A percentile compares a stretch with the other conserved stretches of the same genome.
Evolutionary conservation across 2,113 vertebrate species (phyloP).

Genomic region (Catharus fuscescens): DNA sequence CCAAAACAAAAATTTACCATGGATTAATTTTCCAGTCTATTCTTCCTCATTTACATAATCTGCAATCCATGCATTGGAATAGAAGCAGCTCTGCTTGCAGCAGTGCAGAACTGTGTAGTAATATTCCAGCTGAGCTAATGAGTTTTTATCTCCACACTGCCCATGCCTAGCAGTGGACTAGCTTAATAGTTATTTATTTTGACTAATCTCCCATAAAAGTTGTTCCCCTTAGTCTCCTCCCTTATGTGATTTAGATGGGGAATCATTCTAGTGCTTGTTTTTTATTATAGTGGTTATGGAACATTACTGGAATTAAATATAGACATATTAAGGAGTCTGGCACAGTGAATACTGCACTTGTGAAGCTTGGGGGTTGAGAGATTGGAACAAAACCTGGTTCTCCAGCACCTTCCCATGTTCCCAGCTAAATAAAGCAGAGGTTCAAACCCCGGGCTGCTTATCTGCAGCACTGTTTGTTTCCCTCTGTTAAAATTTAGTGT

Average conservation of each 20-base stretch:
- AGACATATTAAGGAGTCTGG: constrained; percentile 62
- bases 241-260: constrained; percentile 51
- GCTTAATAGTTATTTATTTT: constrained; percentile 60
- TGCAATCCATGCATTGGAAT: neutral
- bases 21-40: neutral
- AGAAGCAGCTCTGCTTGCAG: neutral
- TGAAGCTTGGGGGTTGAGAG: constrained; percentile 61
- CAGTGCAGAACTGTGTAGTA: neutral
- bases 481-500: constrained; percentile 20
- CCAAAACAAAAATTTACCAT: neutral
- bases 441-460: neutral
- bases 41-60: constrained; percentile 29
- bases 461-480: constrained; percentile 32
- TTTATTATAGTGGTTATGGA: constrained; percentile 60
- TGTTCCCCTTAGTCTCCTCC: constrained; percentile 10
- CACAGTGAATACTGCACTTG: constrained; percentile 60
- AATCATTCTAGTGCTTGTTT: constrained; percentile 40
- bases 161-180: constrained; percentile 22
- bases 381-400: constrained; percentile 49
- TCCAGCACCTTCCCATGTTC: constrained; percentile 60
- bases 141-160: neutral
- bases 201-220: constrained; percentile 43
- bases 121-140: constrained; percentile 55
- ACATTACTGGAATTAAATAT: constrained; percentile 68
- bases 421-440: constrained; percentile 64